These are phyloP conservation scores for Therioaphis trifolii DNA, from an alignment of 2,888 invertebrate species.

Conservation along the genomic window DNA sequence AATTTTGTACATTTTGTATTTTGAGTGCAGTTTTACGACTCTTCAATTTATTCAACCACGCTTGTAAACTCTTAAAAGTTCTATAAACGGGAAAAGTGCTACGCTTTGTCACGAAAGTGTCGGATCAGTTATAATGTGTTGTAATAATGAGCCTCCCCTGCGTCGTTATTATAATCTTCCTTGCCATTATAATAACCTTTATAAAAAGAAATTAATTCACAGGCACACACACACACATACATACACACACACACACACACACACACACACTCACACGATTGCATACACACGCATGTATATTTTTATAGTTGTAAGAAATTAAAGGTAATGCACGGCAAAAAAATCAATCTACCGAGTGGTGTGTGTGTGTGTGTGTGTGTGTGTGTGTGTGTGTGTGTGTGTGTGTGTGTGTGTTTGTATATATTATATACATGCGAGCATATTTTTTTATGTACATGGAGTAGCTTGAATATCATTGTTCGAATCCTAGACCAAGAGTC, in stretches of 20 bases:
- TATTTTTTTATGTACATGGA: no score
- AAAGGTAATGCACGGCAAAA: not conserved
- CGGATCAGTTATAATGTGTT: not conserved
- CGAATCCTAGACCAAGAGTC: constrained; percentile 38
- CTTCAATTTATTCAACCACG: not conserved
- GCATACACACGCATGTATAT: no score
- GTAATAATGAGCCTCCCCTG: no score
- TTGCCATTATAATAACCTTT: no score
- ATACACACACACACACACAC: not conserved
- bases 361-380: no score
- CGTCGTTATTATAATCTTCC: no score
- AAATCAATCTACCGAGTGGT: constrained; percentile 9
- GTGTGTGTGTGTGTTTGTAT: not conserved
- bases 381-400: no score
- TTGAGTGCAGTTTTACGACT: constrained; percentile 1
- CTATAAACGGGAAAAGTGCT: constrained; percentile 1
- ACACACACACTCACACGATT: no score
- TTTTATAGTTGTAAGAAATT: not conserved
- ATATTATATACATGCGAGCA: not conserved
- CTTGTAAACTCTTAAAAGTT: constrained; percentile 26
- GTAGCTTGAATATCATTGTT: constrained; percentile 12
- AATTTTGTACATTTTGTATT: no score
- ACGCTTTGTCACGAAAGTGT: not conserved
- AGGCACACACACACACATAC: not conserved
- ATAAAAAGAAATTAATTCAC: no score